Conservation (phyloP, 1,140 invertebrate species). For the Ceratina japonica region DNA sequence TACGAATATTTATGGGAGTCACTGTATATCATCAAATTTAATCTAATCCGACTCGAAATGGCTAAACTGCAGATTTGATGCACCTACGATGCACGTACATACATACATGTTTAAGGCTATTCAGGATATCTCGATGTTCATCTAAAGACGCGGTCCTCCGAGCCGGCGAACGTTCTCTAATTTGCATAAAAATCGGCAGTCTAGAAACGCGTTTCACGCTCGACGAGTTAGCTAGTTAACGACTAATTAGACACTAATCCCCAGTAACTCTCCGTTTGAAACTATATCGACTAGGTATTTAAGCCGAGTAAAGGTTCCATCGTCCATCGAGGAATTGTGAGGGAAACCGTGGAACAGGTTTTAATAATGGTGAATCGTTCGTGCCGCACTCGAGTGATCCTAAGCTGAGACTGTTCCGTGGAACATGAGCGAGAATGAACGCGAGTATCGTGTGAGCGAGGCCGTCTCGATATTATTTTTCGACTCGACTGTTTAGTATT, state of each 20-base stretch:
- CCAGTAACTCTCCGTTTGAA: background rate
- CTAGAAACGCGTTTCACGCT: no score
- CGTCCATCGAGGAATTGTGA: background rate
- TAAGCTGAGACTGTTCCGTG: constrained; percentile 53
- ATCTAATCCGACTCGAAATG: no score
- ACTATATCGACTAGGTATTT: background rate
- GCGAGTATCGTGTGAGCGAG: constrained; percentile 42
- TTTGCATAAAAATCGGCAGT: no score
- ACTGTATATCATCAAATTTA: no score
- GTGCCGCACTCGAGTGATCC: constrained; percentile 47
- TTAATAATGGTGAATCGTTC: constrained; percentile 15
- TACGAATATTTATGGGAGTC: no score
- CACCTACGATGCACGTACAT: no score
- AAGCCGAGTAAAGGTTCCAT: constrained; percentile 13
- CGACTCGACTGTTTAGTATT: constrained; percentile 75
- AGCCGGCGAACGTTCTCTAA: no score
- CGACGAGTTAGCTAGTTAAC: no score
- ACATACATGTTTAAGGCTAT: no score
- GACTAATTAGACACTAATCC: no score
- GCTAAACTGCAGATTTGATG: background rate
- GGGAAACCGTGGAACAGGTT: background rate
- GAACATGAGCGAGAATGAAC: constrained; percentile 44
- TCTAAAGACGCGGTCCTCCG: no score
- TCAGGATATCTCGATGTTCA: no score
- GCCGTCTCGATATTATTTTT: constrained; percentile 76